Conservation (phyloP, 2,797 vertebrate species). For the Benthosema pterotum region DNA sequence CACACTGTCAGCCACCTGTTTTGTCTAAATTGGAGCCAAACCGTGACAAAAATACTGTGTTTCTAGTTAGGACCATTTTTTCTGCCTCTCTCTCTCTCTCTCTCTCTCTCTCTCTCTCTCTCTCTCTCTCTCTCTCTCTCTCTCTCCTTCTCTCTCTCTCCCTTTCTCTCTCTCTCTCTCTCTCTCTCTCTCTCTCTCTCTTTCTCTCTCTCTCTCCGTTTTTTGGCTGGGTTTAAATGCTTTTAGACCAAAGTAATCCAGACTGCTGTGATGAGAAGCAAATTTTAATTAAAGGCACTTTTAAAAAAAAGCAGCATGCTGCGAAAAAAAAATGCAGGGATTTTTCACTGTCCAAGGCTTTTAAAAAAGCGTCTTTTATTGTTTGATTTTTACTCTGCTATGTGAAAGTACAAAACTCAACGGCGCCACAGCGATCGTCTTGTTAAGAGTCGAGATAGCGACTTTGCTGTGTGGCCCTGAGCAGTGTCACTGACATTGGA, state of each 20-base stretch:
- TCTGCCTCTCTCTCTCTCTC: slow-evolving; percentile 19
- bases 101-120: slow-evolving; percentile 21
- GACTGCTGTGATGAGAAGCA: slow-evolving; percentile 61
- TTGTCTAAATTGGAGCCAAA: slow-evolving; percentile 35
- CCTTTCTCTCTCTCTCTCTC: slow-evolving; percentile 30
- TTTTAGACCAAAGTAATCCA: slow-evolving; percentile 61
- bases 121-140: slow-evolving; percentile 19
- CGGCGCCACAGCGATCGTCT: slow-evolving; percentile 1
- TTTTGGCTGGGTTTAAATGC: slow-evolving; percentile 49
- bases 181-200: slow-evolving; percentile 16
- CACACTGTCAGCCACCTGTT: slow-evolving; percentile 16
- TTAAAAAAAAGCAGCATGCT: slow-evolving; percentile 60
- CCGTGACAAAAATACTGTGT: slow-evolving; percentile 19
- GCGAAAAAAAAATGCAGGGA: slow-evolving; percentile 58
- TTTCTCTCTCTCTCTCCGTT: slow-evolving; percentile 9
- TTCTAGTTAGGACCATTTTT: slow-evolving; percentile 2
- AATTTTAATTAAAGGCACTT: slow-evolving; percentile 79
- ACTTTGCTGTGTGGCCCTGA: background rate
- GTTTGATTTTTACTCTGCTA: too few relatives aligned
- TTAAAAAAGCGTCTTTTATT: too few relatives aligned
- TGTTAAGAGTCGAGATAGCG: background rate
- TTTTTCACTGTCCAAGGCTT: slow-evolving; percentile 63
- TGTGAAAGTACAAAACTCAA: slow-evolving; percentile 22
- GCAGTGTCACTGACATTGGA: slow-evolving; percentile 5
- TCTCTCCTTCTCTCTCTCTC: background rate